These are phyloP conservation scores for Eucriotettix oculatus DNA, from an alignment of 2,888 invertebrate species.

Conservation along the genomic window DNA sequence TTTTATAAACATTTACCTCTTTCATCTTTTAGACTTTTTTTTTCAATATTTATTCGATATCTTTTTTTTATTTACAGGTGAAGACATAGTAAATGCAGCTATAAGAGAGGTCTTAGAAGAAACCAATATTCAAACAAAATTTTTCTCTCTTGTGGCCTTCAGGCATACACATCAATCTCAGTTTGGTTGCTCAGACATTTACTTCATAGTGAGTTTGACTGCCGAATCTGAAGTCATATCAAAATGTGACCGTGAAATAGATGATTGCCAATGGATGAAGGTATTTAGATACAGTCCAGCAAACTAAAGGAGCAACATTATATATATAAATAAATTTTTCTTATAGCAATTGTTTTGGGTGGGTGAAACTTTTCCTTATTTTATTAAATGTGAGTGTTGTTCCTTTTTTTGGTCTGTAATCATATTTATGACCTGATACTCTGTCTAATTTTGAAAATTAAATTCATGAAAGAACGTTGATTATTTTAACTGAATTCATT, in stretches of 20 bases:
- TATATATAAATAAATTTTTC: no score
- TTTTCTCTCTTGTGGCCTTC: slow-evolving; percentile 56
- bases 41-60: background rate
- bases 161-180: slow-evolving; percentile 60
- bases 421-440: no score
- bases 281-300: slow-evolving; percentile 20
- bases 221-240: slow-evolving; percentile 44
- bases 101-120: slow-evolving; percentile 80
- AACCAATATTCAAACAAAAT: slow-evolving; percentile 64
- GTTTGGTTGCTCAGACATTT: slow-evolving; percentile 77
- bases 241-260: slow-evolving; percentile 61
- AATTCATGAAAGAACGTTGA: no score
- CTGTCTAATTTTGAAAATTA: no score
- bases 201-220: slow-evolving; percentile 56
- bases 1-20: background rate
- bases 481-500: no score
- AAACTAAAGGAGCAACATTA: background rate
- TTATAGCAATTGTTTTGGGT: no score
- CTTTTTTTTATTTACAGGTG: slow-evolving; percentile 48
- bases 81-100: slow-evolving; percentile 66
- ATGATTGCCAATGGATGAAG: slow-evolving; percentile 67
- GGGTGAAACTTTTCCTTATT: no score
- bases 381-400: no score
- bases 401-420: no score
- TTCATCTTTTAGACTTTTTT: no score